Evolutionary conservation across 1,140 invertebrate species (phyloP).

Genomic region (Bombus superbus): DNA sequence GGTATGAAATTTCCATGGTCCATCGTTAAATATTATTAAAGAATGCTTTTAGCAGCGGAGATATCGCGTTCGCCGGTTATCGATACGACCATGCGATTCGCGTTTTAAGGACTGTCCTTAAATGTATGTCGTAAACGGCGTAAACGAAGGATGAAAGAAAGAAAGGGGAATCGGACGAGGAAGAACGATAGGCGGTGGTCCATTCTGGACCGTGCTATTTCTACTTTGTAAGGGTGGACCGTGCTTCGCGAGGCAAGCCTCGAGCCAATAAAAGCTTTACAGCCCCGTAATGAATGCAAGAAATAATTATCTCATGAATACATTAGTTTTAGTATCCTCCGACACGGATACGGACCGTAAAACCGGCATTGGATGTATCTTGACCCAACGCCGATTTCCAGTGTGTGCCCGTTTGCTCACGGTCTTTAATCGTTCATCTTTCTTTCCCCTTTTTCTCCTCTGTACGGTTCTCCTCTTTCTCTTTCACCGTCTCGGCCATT

Average conservation of each 20-base stretch:
- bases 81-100: conserved; percentile 41
- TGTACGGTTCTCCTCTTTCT: neutral
- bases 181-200: neutral
- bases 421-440: conserved; percentile 58
- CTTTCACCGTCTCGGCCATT: conserved; percentile 9
- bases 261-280: conserved; percentile 77
- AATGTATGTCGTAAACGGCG: conserved; percentile 69
- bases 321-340: conserved; percentile 78
- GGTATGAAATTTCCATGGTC: neutral
- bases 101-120: conserved; percentile 56
- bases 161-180: neutral
- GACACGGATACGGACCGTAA: conserved; percentile 73
- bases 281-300: conserved; percentile 79
- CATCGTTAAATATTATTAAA: conserved; percentile 59
- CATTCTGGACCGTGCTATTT: conserved; percentile 4
- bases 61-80: conserved; percentile 56
- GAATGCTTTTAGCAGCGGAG: conserved; percentile 64
- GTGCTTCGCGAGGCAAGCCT: conserved; percentile 50
- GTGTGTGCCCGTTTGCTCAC: conserved; percentile 52
- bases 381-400: conserved; percentile 69
- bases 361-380: conserved; percentile 66
- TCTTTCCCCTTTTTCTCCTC: neutral
- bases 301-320: conserved; percentile 82
- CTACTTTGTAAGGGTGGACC: conserved; percentile 77
- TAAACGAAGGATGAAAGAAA: conserved; percentile 28